These are phyloP conservation scores for Ispidina picta DNA, from an alignment of 2,797 vertebrate genomes.

Conservation along the genomic window DNA sequence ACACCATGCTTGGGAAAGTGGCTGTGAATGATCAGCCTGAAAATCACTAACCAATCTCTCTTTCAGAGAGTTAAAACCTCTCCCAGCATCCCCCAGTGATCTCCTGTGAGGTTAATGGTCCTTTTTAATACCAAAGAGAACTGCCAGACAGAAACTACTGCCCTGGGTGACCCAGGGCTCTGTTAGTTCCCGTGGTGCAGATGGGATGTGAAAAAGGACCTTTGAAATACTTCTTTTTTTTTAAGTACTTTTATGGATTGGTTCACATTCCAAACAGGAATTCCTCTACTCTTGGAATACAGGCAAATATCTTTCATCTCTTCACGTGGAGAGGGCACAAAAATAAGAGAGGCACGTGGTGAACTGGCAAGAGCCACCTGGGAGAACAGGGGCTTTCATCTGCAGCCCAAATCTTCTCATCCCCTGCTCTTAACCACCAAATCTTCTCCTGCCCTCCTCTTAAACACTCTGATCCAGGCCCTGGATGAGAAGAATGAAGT, in stretches of 20 bases:
- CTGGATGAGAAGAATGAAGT: not conserved
- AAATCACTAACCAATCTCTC: not conserved
- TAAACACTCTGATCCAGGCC: not conserved
- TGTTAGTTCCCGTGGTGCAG: not conserved
- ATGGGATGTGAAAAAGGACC: not conserved
- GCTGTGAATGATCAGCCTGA: not conserved
- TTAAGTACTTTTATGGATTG: not conserved
- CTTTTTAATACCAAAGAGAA: not conserved
- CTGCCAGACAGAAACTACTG: not conserved
- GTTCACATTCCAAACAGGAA: constrained; percentile 19
- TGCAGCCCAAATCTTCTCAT: not conserved
- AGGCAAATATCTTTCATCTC: not conserved
- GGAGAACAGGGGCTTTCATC: constrained; percentile 5
- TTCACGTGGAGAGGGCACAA: constrained; percentile 10
- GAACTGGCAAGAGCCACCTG: not conserved
- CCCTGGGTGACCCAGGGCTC: not conserved
- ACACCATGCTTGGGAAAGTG: not conserved
- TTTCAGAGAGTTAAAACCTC: not conserved
- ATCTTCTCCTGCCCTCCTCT: not conserved
- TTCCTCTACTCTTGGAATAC: not conserved
- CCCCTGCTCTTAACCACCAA: not conserved
- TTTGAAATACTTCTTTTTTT: not conserved
- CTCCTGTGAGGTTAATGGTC: not conserved
- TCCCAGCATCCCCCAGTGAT: not conserved
- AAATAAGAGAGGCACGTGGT: not conserved